Evolutionary conservation across 2,888 invertebrate species (phyloP).

Genomic region (Drosophila helvetica): DNA sequence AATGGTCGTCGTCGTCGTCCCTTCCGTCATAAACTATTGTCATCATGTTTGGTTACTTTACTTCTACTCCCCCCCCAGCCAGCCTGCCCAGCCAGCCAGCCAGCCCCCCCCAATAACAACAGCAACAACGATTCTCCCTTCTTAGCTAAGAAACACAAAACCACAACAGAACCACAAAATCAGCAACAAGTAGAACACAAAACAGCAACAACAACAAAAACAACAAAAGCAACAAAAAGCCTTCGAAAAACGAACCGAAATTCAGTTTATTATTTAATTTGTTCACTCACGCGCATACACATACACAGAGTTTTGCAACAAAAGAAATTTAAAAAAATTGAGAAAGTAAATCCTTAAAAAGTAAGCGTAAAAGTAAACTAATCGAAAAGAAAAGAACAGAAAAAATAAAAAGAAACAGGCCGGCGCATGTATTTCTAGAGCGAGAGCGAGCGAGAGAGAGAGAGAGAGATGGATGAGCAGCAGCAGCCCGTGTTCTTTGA

Average conservation of each 20-base stretch:
- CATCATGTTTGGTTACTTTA: conserved; percentile 65
- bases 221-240: conserved; percentile 45
- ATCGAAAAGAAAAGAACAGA: conserved; percentile 32
- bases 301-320: conserved; percentile 7
- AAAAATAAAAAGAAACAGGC: conserved; percentile 18
- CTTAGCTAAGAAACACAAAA: conserved; percentile 43
- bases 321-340: background rate
- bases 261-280: conserved; percentile 34
- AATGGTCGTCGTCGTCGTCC: conserved; percentile 65
- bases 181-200: conserved; percentile 19
- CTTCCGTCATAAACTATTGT: conserved; percentile 70
- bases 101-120: conserved; percentile 8
- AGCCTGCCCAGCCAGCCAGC: background rate
- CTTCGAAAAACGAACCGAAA: conserved; percentile 26
- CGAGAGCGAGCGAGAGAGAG: background rate
- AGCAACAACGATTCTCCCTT: conserved; percentile 5
- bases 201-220: too few species aligned
- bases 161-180: conserved; percentile 30
- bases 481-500: conserved; percentile 24
- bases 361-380: conserved; percentile 23
- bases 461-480: conserved; percentile 9
- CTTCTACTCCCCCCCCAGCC: conserved; percentile 41
- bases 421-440: conserved; percentile 12
- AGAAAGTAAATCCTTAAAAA: conserved; percentile 10
- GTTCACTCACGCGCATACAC: conserved; percentile 3